Conservation (phyloP, 2,113 vertebrate species). For the Verasper variegatus region DNA sequence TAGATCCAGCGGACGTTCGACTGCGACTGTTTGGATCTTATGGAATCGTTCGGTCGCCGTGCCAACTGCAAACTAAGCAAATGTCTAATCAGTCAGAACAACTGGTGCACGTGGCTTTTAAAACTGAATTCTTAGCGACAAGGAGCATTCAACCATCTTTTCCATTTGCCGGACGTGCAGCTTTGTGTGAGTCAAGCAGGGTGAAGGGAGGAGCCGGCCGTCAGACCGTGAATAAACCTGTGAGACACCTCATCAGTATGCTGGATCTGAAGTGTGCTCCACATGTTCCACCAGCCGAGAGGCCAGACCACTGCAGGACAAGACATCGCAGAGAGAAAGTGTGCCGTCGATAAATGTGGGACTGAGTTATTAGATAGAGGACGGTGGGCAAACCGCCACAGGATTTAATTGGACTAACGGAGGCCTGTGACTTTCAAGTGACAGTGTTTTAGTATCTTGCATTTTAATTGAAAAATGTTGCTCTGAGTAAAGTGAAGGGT, state of each 20-base stretch:
- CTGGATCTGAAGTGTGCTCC: background rate
- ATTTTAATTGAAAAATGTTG: constrained; percentile 44
- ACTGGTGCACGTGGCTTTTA: background rate
- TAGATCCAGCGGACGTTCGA: no score
- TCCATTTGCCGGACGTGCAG: no score
- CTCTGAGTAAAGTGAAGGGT: constrained; percentile 30
- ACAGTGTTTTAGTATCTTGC: constrained; percentile 31
- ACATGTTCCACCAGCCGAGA: constrained; percentile 3
- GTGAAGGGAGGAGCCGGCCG: background rate
- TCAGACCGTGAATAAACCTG: constrained; percentile 12
- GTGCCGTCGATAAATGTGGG: constrained; percentile 31
- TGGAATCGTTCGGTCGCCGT: background rate
- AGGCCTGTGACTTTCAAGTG: constrained; percentile 51
- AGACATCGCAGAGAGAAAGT: constrained; percentile 21
- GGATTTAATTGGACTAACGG: constrained; percentile 37
- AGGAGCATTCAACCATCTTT: no score
- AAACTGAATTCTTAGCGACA: no score
- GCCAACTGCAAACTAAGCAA: background rate
- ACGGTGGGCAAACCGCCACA: constrained; percentile 39
- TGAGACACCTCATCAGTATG: constrained; percentile 21
- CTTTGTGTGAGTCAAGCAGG: background rate
- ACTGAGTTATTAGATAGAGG: constrained; percentile 46
- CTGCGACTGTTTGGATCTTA: background rate
- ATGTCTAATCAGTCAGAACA: background rate
- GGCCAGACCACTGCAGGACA: constrained; percentile 11